Evolutionary conservation across 2,888 invertebrate genomes (phyloP), one percentile per base, ranked within the genome.

Genomic region (Drosophila recens): DNA sequence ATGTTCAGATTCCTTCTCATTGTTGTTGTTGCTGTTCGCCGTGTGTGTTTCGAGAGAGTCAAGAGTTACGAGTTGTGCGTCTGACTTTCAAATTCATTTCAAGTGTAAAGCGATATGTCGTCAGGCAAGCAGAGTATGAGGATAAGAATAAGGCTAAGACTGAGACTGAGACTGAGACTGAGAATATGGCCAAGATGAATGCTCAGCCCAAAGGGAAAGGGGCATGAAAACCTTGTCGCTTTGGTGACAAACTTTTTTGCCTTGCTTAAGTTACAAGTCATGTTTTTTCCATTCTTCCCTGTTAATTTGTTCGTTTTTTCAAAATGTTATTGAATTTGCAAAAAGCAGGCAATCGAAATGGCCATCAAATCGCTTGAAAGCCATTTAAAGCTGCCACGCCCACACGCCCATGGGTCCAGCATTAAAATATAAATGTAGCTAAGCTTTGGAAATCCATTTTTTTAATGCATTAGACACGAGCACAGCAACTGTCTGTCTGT

Each of bases 11-110:
- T 64, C 33, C 64, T 33, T 33, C 17, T 56, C 13, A 10, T 6
- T 33, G 42, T 38, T 57, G 65, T 49, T 69, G 71, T 52, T 69
- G 72, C 54, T 79, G 69, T 49, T 72, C 72, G 70, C 69, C 67
- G 72, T 71, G 67, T 79, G 49, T 58, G 54, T 56, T 33, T 63
- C 8, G 8, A 8, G 68, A 62, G 70, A 63, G 72, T 46, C 62
- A 85, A 86, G 88, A 86, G 79, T 88, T 86, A 88, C 88, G 86
- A 86, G 88, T 82, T 79, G 69, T 74, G 77, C 72, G 81, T 79
- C 82, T 77, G 88, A 86, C 88, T 88, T 88, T 88, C 86, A 88
- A 88, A 86, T 86, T 87, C 84, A 80, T 82, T 86, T 86, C 80
- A 88, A 84, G 84, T 87, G 89, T 87, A 87, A 87, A 87, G 84